Evolutionary conservation across 2,888 invertebrate genomes (phyloP).

Genomic region (Cryptocephalus primarius): DNA sequence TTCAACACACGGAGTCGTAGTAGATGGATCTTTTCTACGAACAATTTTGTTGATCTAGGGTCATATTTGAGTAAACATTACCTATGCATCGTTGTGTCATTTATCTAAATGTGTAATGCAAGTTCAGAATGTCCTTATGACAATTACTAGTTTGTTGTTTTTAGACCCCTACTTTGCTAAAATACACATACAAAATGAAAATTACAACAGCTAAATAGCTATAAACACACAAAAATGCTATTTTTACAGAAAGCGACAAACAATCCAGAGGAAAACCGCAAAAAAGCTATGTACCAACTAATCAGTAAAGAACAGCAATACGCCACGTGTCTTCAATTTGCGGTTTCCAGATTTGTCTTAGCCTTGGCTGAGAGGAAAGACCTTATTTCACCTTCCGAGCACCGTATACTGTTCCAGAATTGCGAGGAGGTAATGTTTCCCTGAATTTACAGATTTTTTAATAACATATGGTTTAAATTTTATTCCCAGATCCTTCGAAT

Average conservation of each 20-base stretch:
- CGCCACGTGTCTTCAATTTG: slow-evolving; percentile 65
- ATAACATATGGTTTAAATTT: neutral
- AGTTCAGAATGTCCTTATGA: too few species aligned
- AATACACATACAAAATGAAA: too few species aligned
- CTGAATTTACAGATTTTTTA: neutral
- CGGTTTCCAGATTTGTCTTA: slow-evolving; percentile 64
- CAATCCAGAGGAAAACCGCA: slow-evolving; percentile 49
- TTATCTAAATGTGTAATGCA: too few species aligned
- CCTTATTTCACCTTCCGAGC: slow-evolving; percentile 64
- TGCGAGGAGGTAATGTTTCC: slow-evolving; percentile 55
- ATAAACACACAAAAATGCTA: too few species aligned
- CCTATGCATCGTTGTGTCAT: too few species aligned
- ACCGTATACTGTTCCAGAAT: slow-evolving; percentile 73
- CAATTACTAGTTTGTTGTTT: too few species aligned
- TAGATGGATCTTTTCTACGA: too few species aligned
- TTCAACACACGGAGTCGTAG: too few species aligned
- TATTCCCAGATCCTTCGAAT: slow-evolving; percentile 50
- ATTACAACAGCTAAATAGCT: too few species aligned
- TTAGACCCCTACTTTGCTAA: too few species aligned
- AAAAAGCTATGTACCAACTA: slow-evolving; percentile 63
- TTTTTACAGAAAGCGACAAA: slow-evolving; percentile 28
- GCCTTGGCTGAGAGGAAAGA: slow-evolving; percentile 67
- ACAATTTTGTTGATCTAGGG: too few species aligned
- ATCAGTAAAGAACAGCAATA: slow-evolving; percentile 70
- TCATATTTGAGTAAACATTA: too few species aligned